These are phyloP conservation scores for Iphiclides podalirius DNA, from an alignment of 2,888 invertebrate genomes.

Conservation along the genomic window DNA sequence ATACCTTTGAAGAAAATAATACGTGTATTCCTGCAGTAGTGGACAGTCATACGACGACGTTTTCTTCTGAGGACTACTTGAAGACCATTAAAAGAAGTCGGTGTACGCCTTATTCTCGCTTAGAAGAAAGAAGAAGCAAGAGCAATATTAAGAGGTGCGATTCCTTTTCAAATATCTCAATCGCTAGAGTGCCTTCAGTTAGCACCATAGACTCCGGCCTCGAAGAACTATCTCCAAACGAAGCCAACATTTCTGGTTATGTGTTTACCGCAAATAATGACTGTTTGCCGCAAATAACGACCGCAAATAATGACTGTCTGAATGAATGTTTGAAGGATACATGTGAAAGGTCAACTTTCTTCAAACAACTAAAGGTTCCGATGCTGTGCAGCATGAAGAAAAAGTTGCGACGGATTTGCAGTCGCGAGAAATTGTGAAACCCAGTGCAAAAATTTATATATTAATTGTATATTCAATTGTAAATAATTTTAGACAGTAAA, in stretches of 20 bases:
- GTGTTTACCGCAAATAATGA: not conserved
- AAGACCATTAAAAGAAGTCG: conserved; percentile 34
- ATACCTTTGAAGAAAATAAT: conserved; percentile 34
- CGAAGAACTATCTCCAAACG: not conserved
- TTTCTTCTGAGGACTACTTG: conserved; percentile 54
- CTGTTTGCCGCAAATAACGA: no score
- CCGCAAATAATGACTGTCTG: no score
- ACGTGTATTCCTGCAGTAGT: conserved; percentile 43
- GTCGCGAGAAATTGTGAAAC: conserved; percentile 2
- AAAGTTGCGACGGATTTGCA: conserved; percentile 5
- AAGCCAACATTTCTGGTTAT: no score
- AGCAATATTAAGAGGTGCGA: conserved; percentile 34
- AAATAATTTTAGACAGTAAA: no score
- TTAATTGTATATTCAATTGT: no score
- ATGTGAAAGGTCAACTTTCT: no score
- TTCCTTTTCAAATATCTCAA: conserved; percentile 45
- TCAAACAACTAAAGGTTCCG: conserved; percentile 6
- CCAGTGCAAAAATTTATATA: no score
- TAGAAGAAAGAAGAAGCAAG: conserved; percentile 18
- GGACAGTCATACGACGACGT: conserved; percentile 45
- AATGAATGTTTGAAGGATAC: no score
- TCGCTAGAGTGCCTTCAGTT: conserved; percentile 34
- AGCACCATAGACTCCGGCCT: not conserved
- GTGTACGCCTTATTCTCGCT: conserved; percentile 12
- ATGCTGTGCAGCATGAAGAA: conserved; percentile 1